phyloP scores from a whole-genome alignment of 1,140 invertebrate genomes.

The Akabosia matsudoensis region DNA sequence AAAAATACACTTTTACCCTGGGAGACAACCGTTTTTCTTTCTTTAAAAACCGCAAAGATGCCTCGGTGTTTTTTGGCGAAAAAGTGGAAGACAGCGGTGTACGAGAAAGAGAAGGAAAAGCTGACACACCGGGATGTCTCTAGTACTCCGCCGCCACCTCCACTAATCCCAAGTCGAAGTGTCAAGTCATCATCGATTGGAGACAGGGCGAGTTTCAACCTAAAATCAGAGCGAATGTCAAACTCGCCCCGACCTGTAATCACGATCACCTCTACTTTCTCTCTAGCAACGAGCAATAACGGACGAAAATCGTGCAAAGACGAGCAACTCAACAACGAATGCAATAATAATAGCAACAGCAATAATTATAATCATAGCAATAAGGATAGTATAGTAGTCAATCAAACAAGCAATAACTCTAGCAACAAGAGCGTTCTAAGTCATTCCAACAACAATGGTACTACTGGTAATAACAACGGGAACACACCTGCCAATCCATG shows the following conservation, averaged over 20 bases:
- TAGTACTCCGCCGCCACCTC: background rate
- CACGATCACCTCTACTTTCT: constrained; percentile 9
- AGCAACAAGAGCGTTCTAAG: background rate
- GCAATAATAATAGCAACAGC: constrained; percentile 32
- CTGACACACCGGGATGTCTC: too few relatives aligned
- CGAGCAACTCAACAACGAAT: background rate
- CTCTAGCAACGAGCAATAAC: background rate
- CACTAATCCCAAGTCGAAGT: constrained; percentile 10
- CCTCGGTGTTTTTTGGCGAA: constrained; percentile 84
- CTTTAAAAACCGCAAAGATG: too few relatives aligned
- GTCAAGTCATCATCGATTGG: background rate
- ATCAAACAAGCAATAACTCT: background rate
- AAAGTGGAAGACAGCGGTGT: constrained; percentile 71
- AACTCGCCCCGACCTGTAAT: constrained; percentile 16
- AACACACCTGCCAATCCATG: constrained; percentile 30
- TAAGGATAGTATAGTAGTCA: constrained; percentile 13
- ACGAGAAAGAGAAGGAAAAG: constrained; percentile 43
- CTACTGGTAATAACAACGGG: background rate
- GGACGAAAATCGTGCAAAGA: background rate
- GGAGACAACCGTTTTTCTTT: too few relatives aligned
- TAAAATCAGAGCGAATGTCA: background rate
- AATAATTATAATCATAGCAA: constrained; percentile 30
- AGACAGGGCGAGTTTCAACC: background rate
- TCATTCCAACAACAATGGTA: constrained; percentile 24
- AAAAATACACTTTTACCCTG: too few relatives aligned